Base-by-base conservation (phyloP, 1,140 invertebrate species). In the Chironomus striatipennis region DNA sequence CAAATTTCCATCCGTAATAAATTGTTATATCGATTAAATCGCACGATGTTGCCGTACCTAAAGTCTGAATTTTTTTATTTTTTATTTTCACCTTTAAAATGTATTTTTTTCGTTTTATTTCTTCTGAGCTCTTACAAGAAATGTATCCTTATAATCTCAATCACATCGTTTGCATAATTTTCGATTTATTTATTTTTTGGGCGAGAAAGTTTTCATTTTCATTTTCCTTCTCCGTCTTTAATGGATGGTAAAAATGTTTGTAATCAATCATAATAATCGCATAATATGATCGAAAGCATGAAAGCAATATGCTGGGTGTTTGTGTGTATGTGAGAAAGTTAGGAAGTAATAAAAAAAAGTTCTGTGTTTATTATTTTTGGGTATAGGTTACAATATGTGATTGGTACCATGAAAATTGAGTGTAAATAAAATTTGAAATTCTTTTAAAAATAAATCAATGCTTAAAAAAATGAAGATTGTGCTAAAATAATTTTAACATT, bases 231-330 rank as follows among this genome's bases (percentile, higher is more conserved):
- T 57, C 47, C 4, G 12, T 57, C n/a, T n/a, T n/a, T 57, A 12
- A 15, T 57, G 24, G 24, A 34, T 34, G 24, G 24, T 34, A 34
- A 34, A 47, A 47, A n/a, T 10, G 4, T 57, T 57, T 57, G 47
- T 57, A 57, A 57, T 57, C 47, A 57, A 57, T 57, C 47, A 57
- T 57, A 57, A 57, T 57, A 57, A 57, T 57, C 47, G 47, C 47
- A 57, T 57, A 15, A n/a, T 15, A 57, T 57, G 47, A 57, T 57
- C 47, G n/a, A n/a, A 57, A 57, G n/a, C 12, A 57, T 12, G 12
- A 57, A 57, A 57, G 15, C 9, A 15, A 57, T 10, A 7, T n/a
- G n/a, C n/a, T n/a, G n/a, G n/a, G n/a, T n/a, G 8, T 57, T 57
- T 57, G n/a, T 2, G 15, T 15, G 10, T 57, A 10, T 57, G 47